Percentiles rank a stretch among this genome's conserved stretches.
Evolutionary conservation across 2,113 vertebrate genomes (phyloP).

Genomic region (Pandion haliaetus): DNA sequence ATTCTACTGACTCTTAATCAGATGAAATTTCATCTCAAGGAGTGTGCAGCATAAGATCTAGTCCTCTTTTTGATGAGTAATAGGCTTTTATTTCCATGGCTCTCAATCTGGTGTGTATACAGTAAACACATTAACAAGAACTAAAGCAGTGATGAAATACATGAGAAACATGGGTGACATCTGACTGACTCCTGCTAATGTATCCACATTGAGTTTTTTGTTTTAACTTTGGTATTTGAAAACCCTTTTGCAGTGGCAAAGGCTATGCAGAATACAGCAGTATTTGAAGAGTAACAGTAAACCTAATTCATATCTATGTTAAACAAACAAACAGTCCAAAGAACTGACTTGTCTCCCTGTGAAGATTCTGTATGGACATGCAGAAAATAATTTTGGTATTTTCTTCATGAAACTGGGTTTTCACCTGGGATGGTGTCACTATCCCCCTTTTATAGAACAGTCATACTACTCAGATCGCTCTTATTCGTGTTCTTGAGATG

Average conservation of each 20-base stretch:
- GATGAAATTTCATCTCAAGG: neutral
- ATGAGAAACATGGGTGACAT: neutral
- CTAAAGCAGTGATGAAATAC: neutral
- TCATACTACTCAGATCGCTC: neutral
- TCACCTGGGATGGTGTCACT: neutral
- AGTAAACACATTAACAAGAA: neutral
- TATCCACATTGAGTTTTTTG: accelerated
- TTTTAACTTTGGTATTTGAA: neutral
- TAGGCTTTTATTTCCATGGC: neutral
- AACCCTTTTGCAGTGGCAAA: neutral
- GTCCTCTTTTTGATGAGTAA: neutral
- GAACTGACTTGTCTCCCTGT: neutral
- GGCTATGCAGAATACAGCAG: neutral
- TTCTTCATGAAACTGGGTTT: neutral
- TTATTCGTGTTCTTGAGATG: neutral
- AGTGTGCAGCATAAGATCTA: neutral
- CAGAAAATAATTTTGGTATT: neutral
- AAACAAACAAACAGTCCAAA: neutral
- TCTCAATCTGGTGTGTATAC: neutral
- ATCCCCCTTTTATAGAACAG: neutral
- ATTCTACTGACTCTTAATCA: neutral
- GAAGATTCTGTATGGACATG: neutral
- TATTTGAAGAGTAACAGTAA: neutral
- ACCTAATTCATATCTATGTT: neutral
- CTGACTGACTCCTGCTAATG: neutral